Conservation (phyloP, 2,888 invertebrate species). For the Andrena fulva region DNA sequence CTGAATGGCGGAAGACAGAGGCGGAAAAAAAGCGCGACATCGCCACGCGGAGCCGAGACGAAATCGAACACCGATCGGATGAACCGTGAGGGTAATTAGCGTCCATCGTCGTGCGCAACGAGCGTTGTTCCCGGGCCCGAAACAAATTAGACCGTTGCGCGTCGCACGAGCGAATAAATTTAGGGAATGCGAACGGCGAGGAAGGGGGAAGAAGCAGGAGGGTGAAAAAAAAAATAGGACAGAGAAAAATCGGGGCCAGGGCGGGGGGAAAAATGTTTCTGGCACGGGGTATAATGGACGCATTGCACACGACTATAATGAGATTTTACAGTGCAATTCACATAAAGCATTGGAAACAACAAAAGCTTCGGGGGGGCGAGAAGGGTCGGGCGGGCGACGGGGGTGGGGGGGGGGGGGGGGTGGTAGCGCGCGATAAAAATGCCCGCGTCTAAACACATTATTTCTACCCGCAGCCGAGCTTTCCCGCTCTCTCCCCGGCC, state of each 20-base stretch:
- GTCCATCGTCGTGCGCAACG: constrained; percentile 60
- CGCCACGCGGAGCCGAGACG: constrained; percentile 50
- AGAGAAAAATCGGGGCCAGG: constrained; percentile 55
- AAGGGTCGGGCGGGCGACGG: constrained; percentile 24
- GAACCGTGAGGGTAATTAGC: constrained; percentile 70
- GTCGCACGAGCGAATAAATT: constrained; percentile 77
- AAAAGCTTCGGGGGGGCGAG: constrained; percentile 64
- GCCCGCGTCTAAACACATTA: constrained; percentile 81
- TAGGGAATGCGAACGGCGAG: constrained; percentile 67
- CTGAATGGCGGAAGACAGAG: constrained; percentile 22
- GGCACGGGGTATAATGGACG: constrained; percentile 80
- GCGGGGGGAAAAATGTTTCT: constrained; percentile 78
- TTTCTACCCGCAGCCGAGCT: constrained; percentile 75
- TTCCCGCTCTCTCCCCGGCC: constrained; percentile 62
- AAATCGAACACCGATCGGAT: constrained; percentile 69
- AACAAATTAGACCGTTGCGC: constrained; percentile 73
- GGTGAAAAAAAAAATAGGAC: constrained; percentile 29
- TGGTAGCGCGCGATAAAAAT: constrained; percentile 76
- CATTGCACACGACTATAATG: constrained; percentile 82
- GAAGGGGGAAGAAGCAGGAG: neutral
- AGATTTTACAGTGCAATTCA: constrained; percentile 84
- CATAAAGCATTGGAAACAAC: constrained; percentile 83
- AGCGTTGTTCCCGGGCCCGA: constrained; percentile 67
- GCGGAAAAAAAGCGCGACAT: constrained; percentile 17
- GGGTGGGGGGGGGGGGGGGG: no score